Evolutionary conservation across 2,113 vertebrate species (phyloP), one percentile per base, ranked within the genome.

Genomic region (Clupea harengus): DNA sequence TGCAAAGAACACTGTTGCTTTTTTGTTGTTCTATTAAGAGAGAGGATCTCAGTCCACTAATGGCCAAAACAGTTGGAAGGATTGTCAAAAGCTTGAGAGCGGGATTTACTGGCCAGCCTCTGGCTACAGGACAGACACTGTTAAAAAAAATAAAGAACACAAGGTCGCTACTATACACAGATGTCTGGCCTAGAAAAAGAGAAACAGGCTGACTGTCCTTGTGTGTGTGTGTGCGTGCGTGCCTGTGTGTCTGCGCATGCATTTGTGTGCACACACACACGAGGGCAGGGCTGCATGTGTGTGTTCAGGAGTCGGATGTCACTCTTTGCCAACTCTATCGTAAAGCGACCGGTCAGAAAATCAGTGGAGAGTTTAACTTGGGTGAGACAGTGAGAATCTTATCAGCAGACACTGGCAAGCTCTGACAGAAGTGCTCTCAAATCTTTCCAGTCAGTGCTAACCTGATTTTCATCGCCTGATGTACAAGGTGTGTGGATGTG

Each of bases 51-150:
- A 5, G 72, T 39, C 28, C 72, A 78, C 72, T 78, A 78, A 78
- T 78, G 28, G 72, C 72, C 45, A 67, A 89, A 92, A 87, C 88
- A 92, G 89, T 78, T 64, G 85, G 86, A 89, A 89, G 84, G 91
- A 87, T 86, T 87, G 60, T 90, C 88, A 82, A 88, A 50, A 87
- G 83, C 82, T 80, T 81, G 75, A 88, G 81, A 72, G 45, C 6
- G 83, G 54, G 72, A 91, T 92, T 91, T 90, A 90, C 75, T 85
- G 13, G 64, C 49, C 47, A 1, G 82, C 45, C 81, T 90, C n/a
- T 88, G 89, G 86, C 82, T 86, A 20, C 54, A 49, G 52, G 28
- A 78, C 72, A 67, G 49, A 54, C 45, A 44, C 44, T 82, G 44
- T 52, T 86, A 78, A 46, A 49, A 39, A 67, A 83, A 78, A 78